Base-by-base conservation (phyloP, 1,140 invertebrate species). In the Epicauta chinensis region DNA sequence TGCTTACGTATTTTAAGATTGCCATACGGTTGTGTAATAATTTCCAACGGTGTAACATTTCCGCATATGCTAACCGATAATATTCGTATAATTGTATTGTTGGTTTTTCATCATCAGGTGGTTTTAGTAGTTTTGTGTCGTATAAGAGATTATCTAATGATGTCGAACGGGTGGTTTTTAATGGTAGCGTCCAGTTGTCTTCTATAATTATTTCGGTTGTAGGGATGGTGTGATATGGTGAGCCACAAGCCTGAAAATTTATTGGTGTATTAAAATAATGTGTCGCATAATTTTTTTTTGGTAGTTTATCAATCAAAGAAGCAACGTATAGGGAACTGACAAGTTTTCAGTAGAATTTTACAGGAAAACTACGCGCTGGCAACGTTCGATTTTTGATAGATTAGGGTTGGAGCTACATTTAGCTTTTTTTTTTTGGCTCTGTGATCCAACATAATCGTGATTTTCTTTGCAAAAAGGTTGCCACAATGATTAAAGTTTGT, bases 181-280 rank as follows among this genome's bases (percentile, higher is more conserved):
- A 40, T 5, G 75, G 81, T 48, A 84, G 75, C 51, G 80, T 84
- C 83, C 86, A 90, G 10, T 83, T 82, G 57, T 90, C 88, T 49
- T 82, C 84, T 49, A 83, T 84, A 5, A 23, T 23, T 5, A 87
- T 82, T 59, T 92, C 89, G 16, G 87, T 81, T 47, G 88, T 82
- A 63, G 90, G 87, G 41, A 95, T 89, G 9, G 91, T 95, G 68
- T 93, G 92, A 72, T 96, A 96, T 1, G 90, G 90, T 2, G 89
- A 93, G 31, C 83, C 84, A 32, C 86, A 84, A 47, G 62, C 54
- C 59, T 59, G 51, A 40, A 60, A n/a, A n/a, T n/a, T n/a, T n/a
- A n/a, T n/a, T n/a, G n/a, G n/a, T n/a, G n/a, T n/a, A n/a, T n/a
- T n/a, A n/a, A n/a, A n/a, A n/a, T n/a, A n/a, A n/a, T n/a, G n/a